These are phyloP conservation scores for Hafferia zeledoni DNA, from an alignment of 2,797 vertebrate species.

Conservation along the genomic window DNA sequence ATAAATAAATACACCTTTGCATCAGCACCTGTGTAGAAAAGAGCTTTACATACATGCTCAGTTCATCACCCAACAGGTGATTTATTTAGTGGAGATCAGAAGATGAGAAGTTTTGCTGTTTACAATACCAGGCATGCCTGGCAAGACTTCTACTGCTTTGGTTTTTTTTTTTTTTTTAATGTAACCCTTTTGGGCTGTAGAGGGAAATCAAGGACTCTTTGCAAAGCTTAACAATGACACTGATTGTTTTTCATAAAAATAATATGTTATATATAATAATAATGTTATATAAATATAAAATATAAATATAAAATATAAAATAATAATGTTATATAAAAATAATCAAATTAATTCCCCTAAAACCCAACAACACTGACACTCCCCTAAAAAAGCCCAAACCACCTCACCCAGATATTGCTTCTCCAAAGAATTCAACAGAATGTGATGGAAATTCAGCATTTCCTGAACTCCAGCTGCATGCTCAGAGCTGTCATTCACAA, in stretches of 20 bases:
- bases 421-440: neutral
- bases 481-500: neutral
- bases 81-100: neutral
- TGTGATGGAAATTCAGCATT: neutral
- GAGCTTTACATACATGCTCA: neutral
- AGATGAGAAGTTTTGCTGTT: neutral
- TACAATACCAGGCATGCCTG: neutral
- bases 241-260: neutral
- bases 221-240: neutral
- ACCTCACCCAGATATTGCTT: neutral
- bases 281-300: neutral
- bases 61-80: neutral
- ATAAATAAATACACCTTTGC: neutral
- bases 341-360: neutral
- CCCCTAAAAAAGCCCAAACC: too few species aligned
- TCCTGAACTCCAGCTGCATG: neutral
- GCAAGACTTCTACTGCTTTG: rapidly evolving
- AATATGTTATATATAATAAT: neutral
- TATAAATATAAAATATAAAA: too few species aligned
- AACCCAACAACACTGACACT: neutral
- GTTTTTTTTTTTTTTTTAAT: neutral
- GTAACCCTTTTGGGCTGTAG: neutral
- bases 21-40: neutral
- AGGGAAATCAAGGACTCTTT: neutral
- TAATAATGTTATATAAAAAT: neutral